Evolutionary conservation across 1,140 invertebrate species (phyloP).

Genomic region (Ptiloglossa arizonensis): DNA sequence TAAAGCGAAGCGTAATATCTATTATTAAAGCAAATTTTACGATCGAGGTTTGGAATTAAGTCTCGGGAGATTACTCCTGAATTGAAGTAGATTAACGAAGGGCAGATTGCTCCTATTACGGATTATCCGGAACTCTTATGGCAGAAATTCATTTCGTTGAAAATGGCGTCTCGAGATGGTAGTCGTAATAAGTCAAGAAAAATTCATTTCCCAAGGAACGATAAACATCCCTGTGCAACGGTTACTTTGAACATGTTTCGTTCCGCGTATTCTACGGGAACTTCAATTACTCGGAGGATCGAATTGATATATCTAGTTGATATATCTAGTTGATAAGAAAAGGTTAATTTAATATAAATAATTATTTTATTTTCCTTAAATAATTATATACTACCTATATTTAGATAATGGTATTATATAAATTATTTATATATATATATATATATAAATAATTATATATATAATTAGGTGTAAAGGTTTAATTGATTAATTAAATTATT

Average conservation of each 20-base stretch:
- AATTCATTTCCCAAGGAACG: neutral
- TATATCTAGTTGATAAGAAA: too few species aligned
- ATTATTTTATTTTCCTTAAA: too few species aligned
- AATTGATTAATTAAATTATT: too few species aligned
- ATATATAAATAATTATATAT: too few species aligned
- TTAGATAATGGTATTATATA: too few species aligned
- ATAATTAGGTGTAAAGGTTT: too few species aligned
- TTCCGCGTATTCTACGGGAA: neutral
- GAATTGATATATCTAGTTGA: too few species aligned
- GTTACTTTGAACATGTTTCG: neutral
- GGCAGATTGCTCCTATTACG: constrained; percentile 12
- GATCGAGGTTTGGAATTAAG: constrained; percentile 11
- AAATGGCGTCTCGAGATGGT: neutral
- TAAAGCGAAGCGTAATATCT: neutral
- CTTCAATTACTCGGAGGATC: neutral
- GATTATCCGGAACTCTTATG: constrained; percentile 4
- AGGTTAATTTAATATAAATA: too few species aligned
- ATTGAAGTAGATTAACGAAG: constrained; percentile 19
- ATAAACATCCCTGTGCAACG: neutral
- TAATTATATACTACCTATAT: too few species aligned
- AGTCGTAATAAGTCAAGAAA: neutral
- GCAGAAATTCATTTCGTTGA: neutral
- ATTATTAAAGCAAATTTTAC: constrained; percentile 26
- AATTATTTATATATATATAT: too few species aligned
- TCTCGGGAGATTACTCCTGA: neutral